Conservation (phyloP, 2,797 vertebrate species). For the Margarornis squamiger region DNA sequence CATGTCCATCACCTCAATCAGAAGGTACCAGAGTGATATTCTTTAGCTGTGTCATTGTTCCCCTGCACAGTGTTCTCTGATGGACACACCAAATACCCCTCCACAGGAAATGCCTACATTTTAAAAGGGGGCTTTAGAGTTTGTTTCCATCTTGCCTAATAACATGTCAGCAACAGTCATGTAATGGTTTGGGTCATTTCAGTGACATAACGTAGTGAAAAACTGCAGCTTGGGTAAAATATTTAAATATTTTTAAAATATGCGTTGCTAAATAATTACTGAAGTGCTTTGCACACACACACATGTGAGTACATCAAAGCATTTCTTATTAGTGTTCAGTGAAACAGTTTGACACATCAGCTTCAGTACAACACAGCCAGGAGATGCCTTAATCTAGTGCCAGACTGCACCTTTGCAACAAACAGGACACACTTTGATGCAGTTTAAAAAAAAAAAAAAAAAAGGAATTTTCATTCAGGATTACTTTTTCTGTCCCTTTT, state of each 20-base stretch:
- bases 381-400: constrained; percentile 21
- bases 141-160: background rate
- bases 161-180: background rate
- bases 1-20: background rate
- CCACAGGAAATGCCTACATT: background rate
- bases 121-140: background rate
- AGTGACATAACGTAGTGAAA: background rate
- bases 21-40: background rate
- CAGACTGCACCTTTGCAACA: background rate
- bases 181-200: background rate
- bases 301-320: background rate
- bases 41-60: background rate
- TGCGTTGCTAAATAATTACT: background rate
- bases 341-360: background rate
- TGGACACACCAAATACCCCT: background rate
- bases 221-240: background rate
- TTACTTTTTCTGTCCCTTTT: background rate
- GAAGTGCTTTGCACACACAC: background rate
- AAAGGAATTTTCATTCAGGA: background rate
- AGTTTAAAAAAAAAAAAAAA: background rate
- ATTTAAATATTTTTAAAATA: background rate
- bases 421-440: background rate
- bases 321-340: background rate
- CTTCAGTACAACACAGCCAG: background rate
- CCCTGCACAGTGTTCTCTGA: background rate